These are phyloP conservation scores for Mechanitis mazaeus DNA, from an alignment of 2,888 invertebrate species.

Conservation along the genomic window DNA sequence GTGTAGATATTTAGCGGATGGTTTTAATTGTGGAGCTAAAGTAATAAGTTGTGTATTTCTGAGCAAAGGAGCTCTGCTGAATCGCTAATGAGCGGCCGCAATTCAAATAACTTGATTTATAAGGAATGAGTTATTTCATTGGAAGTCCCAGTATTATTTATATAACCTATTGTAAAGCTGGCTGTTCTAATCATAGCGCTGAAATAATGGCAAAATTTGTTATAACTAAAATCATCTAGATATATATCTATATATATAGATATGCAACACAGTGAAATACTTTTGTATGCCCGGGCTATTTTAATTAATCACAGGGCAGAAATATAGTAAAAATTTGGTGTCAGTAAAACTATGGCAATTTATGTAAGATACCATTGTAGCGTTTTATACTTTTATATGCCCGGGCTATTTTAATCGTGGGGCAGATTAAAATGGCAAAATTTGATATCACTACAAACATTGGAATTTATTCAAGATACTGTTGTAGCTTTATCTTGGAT, in stretches of 20 bases:
- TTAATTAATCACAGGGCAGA: no score
- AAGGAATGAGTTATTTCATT: conserved; percentile 67
- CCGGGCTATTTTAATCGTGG: conserved; percentile 48
- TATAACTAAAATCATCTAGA: no score
- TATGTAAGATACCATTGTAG: no score
- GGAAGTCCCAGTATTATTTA: conserved; percentile 25
- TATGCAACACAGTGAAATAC: no score
- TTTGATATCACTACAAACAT: conserved; percentile 27
- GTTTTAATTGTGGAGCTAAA: conserved; percentile 62
- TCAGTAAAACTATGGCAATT: no score
- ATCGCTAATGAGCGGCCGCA: conserved; percentile 70
- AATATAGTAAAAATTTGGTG: no score
- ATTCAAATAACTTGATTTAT: conserved; percentile 74
- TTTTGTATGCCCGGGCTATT: no score
- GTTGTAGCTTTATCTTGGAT: no score
- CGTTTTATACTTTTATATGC: no score
- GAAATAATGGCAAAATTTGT: no score
- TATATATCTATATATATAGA: no score
- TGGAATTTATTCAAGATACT: no score
- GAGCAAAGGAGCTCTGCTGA: conserved; percentile 57
- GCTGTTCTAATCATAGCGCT: not conserved
- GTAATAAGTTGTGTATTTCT: conserved; percentile 72
- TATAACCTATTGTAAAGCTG: not conserved
- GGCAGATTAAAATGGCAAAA: conserved; percentile 46
- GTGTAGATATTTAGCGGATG: conserved; percentile 42